Conservation (phyloP, 2,113 vertebrate species). For the Epinephelus cyanopodus region DNA sequence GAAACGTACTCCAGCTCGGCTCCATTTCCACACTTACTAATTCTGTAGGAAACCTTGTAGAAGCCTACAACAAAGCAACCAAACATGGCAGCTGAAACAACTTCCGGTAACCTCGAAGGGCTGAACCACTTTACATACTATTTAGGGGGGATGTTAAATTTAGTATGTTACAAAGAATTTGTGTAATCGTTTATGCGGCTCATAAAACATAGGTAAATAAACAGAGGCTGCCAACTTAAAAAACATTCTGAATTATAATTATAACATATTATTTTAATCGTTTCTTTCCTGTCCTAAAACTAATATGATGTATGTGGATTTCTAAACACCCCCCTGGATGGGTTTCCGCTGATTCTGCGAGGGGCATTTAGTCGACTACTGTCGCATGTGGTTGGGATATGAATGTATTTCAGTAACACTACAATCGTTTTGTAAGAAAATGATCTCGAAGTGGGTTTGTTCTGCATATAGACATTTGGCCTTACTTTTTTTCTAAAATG, state of each 20-base stretch:
- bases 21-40: constrained; percentile 90
- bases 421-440: background rate
- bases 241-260: background rate
- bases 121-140: constrained; percentile 79
- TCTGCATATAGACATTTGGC: background rate
- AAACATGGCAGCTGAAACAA: constrained; percentile 93
- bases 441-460: background rate
- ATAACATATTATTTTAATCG: fast-evolving
- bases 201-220: fast-evolving
- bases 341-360: constrained; percentile 42
- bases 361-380: constrained; percentile 65
- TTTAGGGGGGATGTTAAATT: constrained; percentile 39
- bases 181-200: background rate
- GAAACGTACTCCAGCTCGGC: constrained; percentile 93
- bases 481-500: background rate
- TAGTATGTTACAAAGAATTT: background rate
- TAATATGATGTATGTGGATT: background rate
- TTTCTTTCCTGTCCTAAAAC: fast-evolving
- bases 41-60: constrained; percentile 88
- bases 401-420: constrained; percentile 36
- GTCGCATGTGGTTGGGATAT: constrained; percentile 68
- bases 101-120: constrained; percentile 90
- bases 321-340: constrained; percentile 51
- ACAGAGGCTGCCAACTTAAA: fast-evolving
- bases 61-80: constrained; percentile 94